phyloP scores from a whole-genome alignment of 2,888 invertebrate species.

The Aradus depressus region DNA sequence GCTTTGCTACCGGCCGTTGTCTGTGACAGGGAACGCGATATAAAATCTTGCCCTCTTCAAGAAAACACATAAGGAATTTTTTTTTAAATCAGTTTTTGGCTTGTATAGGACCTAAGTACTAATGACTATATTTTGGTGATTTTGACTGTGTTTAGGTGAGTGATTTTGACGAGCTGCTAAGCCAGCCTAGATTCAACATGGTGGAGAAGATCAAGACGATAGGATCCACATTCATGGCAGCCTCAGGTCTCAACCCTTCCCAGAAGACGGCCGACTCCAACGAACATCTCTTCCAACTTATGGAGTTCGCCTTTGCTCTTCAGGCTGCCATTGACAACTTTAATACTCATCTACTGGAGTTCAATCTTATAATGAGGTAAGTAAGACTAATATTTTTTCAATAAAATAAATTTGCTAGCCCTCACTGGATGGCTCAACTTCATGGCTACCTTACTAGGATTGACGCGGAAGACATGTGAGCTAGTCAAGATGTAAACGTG shows the following conservation, averaged over 20 bases:
- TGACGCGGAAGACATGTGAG: too few relatives aligned
- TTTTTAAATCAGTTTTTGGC: too few relatives aligned
- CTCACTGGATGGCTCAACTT: too few relatives aligned
- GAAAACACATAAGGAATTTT: too few relatives aligned
- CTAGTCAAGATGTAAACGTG: too few relatives aligned
- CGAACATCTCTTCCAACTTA: conserved; percentile 71
- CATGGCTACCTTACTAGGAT: too few relatives aligned
- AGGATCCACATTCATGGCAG: conserved; percentile 95
- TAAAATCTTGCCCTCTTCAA: too few relatives aligned
- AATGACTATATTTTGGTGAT: too few relatives aligned
- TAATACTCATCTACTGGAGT: conserved; percentile 80
- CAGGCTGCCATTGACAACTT: conserved; percentile 77
- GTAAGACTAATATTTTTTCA: conserved; percentile 26
- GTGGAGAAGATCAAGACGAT: conserved; percentile 98
- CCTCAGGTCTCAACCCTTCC: conserved; percentile 84
- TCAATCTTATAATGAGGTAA: conserved; percentile 65
- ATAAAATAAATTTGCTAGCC: too few relatives aligned
- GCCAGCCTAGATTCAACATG: conserved; percentile 63
- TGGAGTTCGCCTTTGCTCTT: conserved; percentile 90
- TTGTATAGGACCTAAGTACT: too few relatives aligned
- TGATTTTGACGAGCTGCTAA: conserved; percentile 88
- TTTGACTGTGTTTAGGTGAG: conserved; percentile 24
- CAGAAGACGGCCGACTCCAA: conserved; percentile 56
- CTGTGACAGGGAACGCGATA: too few relatives aligned
- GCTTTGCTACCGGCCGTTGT: too few relatives aligned